Percentiles rank a stretch among this genome's conserved stretches.
These are phyloP conservation scores for Sarcophaga carnaria DNA, from an alignment of 2,888 invertebrate species.

Conservation along the genomic window DNA sequence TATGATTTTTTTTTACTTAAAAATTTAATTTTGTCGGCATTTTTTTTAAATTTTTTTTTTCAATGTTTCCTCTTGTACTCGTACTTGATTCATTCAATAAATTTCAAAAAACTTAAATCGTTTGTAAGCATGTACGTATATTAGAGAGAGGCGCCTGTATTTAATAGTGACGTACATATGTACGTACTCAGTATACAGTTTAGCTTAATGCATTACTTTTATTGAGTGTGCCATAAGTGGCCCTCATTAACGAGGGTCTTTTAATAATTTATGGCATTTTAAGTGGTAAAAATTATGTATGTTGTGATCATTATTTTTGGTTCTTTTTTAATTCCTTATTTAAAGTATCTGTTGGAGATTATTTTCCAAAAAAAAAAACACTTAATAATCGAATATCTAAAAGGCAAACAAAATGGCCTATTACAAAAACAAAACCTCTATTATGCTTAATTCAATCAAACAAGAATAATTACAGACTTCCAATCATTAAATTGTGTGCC, in stretches of 20 bases:
- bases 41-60: background rate
- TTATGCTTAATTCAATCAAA: no score
- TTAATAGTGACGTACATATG: constrained; percentile 16
- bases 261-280: background rate
- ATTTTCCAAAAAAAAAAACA: no score
- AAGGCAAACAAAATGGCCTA: no score
- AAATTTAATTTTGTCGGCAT: background rate
- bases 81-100: background rate
- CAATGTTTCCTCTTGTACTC: background rate
- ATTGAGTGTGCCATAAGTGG: background rate
- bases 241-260: background rate
- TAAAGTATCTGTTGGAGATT: no score
- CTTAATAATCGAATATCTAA: no score
- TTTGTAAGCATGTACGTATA: constrained; percentile 1
- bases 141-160: constrained; percentile 33
- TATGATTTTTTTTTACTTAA: no score
- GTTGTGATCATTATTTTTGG: no score
- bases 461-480: no score
- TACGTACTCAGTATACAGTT: background rate
- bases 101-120: background rate
- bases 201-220: background rate
- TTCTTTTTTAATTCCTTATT: no score
- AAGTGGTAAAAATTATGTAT: background rate
- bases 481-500: no score
- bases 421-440: no score